Evolutionary conservation across 2,797 vertebrate genomes (phyloP), one percentile per base, ranked within the genome.

Genomic region (Poeciliopsis turneri): DNA sequence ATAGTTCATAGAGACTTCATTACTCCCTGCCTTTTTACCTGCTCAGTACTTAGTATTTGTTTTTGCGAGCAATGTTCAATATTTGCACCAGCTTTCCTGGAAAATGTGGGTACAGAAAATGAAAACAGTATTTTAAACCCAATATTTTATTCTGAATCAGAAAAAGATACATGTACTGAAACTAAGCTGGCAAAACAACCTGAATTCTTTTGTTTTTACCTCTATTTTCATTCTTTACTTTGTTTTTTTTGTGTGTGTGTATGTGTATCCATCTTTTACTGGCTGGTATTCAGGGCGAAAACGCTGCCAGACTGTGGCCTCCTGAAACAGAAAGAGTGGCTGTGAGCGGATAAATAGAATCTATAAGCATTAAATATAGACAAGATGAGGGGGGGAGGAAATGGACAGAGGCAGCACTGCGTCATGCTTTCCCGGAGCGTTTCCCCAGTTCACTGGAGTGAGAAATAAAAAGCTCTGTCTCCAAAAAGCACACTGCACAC

Each of bases 381-480:
- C 80, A 88, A 92, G 88, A 86, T 76, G 28, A 33, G n/a, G 18
- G 79, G 53, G 39, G 53, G 70, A 68, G 12, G 78, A 25, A 47
- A 82, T 82, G 89, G 88, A 86, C n/a, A n/a, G 80, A 81, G 86
- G 87, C 87, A 84, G 91, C 68, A 88, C 89, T 89, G 93, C 83
- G 78, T 92, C 92, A 90, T 82, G 81, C 85, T 87, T 84, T 89
- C 82, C 74, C 73, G 2, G 23, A 87, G 84, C 82, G 69, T 88
- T 90, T 86, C 71, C 77, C 80, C 86, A 88, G 84, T 85, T 90
- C 90, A 92, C 82, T 91, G 86, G 89, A 89, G 88, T 87, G 91
- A 91, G 82, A 89, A 88, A 89, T 88, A 91, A 87, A 90, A 93
- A 90, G 85, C 87, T 82, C 73, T 12, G 77, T 90, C 83, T 92